These are phyloP conservation scores for Glaucidium brasilianum DNA, from an alignment of 2,113 vertebrate genomes.

Conservation along the genomic window DNA sequence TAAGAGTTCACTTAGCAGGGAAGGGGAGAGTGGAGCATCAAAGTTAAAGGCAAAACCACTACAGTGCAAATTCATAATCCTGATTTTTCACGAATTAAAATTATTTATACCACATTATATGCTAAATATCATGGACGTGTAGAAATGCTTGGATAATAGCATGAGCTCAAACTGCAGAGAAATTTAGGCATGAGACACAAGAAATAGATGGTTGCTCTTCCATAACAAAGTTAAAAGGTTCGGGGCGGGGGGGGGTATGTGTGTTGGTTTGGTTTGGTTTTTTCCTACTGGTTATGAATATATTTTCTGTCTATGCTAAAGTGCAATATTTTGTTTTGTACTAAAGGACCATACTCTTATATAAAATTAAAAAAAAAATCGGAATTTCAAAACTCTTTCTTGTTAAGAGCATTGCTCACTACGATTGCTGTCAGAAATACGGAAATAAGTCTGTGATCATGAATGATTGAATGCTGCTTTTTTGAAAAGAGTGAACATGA, in stretches of 20 bases:
- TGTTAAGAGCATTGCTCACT: not conserved
- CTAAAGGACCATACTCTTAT: not conserved
- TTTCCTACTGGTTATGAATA: not conserved
- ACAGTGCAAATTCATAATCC: not conserved
- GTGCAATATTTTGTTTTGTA: not conserved
- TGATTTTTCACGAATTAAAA: not conserved
- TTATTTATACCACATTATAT: not conserved
- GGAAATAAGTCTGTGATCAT: not conserved
- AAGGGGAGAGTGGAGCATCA: not conserved
- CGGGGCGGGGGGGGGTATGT: rapidly evolving
- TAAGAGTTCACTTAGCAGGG: not conserved
- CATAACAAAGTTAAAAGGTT: not conserved
- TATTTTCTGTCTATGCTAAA: not conserved
- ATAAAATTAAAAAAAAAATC: not conserved
- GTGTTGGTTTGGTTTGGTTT: no score
- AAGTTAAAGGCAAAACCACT: not conserved
- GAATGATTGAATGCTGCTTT: not conserved
- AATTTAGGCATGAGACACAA: not conserved
- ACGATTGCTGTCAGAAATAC: not conserved
- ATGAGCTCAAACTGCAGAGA: not conserved
- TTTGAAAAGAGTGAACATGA: not conserved
- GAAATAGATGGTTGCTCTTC: not conserved
- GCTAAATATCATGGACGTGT: not conserved
- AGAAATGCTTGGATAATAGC: not conserved
- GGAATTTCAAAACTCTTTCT: not conserved